A percentile compares a stretch with the other conserved stretches of the same genome.
These are phyloP conservation scores for Hyposoter didymator DNA, from an alignment of 2,888 invertebrate species.

Conservation along the genomic window DNA sequence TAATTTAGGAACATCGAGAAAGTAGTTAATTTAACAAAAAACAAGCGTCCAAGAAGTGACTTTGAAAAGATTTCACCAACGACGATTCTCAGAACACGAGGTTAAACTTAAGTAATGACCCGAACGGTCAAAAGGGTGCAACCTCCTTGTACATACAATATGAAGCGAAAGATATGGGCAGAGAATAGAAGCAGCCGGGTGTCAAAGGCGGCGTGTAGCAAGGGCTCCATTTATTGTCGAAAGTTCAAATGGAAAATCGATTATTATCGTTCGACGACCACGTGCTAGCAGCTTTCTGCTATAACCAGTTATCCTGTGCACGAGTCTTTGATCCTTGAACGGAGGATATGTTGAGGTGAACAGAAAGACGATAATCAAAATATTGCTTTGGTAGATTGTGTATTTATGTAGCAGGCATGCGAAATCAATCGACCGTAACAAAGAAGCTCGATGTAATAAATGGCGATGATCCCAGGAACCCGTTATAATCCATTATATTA, in stretches of 20 bases:
- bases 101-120: not conserved
- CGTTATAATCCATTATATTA: not conserved
- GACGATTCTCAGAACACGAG: not conserved
- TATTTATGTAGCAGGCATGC: not conserved
- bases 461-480: not conserved
- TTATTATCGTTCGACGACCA: not conserved
- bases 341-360: not conserved
- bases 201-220: not conserved
- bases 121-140: not conserved
- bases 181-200: not conserved
- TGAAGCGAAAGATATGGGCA: not conserved
- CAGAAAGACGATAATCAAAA: constrained; percentile 3
- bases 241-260: not conserved
- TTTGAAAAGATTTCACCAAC: not conserved
- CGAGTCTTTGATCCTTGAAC: not conserved
- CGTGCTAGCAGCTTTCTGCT: not conserved
- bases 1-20: not conserved
- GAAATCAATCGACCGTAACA: not conserved
- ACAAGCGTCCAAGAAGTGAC: not conserved
- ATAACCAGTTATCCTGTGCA: not conserved
- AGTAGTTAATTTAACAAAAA: not conserved
- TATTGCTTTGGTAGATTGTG: not conserved
- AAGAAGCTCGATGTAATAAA: not conserved
- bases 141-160: not conserved
- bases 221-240: not conserved